Base-by-base conservation (phyloP, 2,888 invertebrate species). In the Hecatera dysodea region DNA sequence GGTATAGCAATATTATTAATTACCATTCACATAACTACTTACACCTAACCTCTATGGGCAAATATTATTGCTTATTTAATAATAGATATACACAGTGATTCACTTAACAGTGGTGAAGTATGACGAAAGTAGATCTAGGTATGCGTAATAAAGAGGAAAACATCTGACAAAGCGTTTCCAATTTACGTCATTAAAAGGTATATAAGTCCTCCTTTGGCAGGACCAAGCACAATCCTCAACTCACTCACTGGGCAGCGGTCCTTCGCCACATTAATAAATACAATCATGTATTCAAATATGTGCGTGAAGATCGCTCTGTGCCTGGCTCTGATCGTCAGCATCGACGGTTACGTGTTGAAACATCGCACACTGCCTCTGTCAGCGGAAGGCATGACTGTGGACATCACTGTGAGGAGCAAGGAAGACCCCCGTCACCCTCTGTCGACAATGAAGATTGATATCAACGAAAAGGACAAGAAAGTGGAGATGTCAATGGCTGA, bases 331-430 rank as follows among this genome's bases (percentile, higher is more conserved):
- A 66, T 83, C 48, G 80, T 73, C 52, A 67, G 67, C 50, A 81
- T 83, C 60, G 82, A 87, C 63, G 74, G 86, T 44, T 57, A 76
- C 46, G 79, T 82, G 50, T 61, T 87, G 22, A 77, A 70, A 61
- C 67, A 79, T 7, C 72, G 70, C 17, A 60, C 68, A 39, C 44
- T 82, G 56, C 69, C 75, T 48, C 42, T 88, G 56, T 80, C 85
- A 46, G 46, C 78, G 17, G 82, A 85, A 76, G 86, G 83, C 44
- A 55, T 86, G 44, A 75, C 78, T n/a, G 55, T 87, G 67, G 84
- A 88, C 22, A 75, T 86, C 19, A 60, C 70, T 6, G 78, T 88
- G 52, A 83, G 78, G 42, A 75, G 67, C 15, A 79, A 85, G 11
- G 69, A 66, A 1, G 75, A 64, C 22, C 29, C 60, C 0, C 57